Conservation (phyloP, 2,113 vertebrate species). For the Pholis gunnellus region DNA sequence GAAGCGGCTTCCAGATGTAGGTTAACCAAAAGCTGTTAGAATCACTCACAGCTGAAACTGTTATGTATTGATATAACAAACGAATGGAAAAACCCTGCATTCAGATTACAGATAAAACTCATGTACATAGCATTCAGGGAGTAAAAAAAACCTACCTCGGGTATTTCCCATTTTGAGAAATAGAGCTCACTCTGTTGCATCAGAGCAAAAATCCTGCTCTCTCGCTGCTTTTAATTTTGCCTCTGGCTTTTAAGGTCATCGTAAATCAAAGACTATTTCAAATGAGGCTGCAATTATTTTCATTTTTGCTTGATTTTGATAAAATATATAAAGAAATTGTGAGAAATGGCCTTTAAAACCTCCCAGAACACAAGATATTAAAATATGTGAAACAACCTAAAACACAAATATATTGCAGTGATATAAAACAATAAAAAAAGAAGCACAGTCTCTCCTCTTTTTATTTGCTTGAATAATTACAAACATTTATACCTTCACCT, state of each 20-base stretch:
- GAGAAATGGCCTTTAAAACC: background rate
- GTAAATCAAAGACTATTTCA: background rate
- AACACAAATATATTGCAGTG: background rate
- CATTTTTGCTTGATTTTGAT: background rate
- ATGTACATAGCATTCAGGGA: background rate
- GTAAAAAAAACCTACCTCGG: background rate
- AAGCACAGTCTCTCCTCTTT: background rate
- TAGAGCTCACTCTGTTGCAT: background rate
- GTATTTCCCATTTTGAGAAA: slow-evolving; percentile 46
- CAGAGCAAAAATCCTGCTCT: background rate
- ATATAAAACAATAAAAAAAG: background rate
- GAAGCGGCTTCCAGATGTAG: slow-evolving; percentile 4
- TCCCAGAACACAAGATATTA: background rate
- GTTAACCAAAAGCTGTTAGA: slow-evolving; percentile 4
- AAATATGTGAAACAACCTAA: background rate
- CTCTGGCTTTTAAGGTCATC: background rate
- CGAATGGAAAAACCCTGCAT: background rate
- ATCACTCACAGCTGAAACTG: background rate
- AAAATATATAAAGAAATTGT: background rate
- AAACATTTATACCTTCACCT: background rate
- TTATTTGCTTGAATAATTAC: background rate
- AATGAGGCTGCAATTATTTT: background rate
- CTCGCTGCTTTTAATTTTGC: background rate
- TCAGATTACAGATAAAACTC: background rate
- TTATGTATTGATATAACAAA: slow-evolving; percentile 21